A percentile compares a stretch with the other conserved stretches of the same genome.
These are phyloP conservation scores for Lycocerus yunnanus DNA, from an alignment of 2,888 invertebrate species.

Conservation along the genomic window DNA sequence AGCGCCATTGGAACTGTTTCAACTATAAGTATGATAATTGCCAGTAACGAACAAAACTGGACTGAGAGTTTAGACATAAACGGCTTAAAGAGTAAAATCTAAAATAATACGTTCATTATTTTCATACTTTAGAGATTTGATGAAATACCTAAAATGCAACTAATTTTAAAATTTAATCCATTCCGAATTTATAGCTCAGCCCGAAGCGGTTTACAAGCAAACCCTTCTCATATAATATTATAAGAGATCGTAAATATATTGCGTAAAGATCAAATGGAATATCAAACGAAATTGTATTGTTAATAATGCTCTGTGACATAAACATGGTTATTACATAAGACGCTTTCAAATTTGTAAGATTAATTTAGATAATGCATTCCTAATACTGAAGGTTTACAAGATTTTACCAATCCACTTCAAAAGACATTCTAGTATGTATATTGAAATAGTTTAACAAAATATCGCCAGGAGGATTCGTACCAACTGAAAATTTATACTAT, in stretches of 20 bases:
- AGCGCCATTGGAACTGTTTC: slow-evolving; percentile 42
- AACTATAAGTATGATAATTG: slow-evolving; percentile 29
- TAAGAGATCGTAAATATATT: slow-evolving; percentile 21
- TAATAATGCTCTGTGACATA: slow-evolving; percentile 46
- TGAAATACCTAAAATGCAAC: slow-evolving; percentile 1
- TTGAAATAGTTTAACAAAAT: not conserved
- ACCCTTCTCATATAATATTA: slow-evolving; percentile 12
- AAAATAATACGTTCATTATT: slow-evolving; percentile 1
- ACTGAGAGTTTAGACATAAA: slow-evolving; percentile 9
- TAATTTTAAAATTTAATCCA: slow-evolving; percentile 18
- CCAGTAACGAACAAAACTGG: slow-evolving; percentile 6
- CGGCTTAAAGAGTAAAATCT: slow-evolving; percentile 5
- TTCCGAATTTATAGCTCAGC: slow-evolving; percentile 7
- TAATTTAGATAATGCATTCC: slow-evolving; percentile 50
- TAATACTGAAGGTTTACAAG: slow-evolving; percentile 31
- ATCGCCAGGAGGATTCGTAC: not conserved
- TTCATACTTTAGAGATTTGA: not conserved
- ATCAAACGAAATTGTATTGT: slow-evolving; percentile 48
- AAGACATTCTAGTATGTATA: not conserved
- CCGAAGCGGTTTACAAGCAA: slow-evolving; percentile 11
- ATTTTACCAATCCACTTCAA: not conserved
- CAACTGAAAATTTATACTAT: not conserved
- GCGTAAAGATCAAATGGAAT: slow-evolving; percentile 40
- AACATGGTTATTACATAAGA: slow-evolving; percentile 44
- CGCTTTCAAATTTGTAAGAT: slow-evolving; percentile 49